Evolutionary conservation across 2,888 invertebrate species (phyloP).

Genomic region (Lagria hirta): DNA sequence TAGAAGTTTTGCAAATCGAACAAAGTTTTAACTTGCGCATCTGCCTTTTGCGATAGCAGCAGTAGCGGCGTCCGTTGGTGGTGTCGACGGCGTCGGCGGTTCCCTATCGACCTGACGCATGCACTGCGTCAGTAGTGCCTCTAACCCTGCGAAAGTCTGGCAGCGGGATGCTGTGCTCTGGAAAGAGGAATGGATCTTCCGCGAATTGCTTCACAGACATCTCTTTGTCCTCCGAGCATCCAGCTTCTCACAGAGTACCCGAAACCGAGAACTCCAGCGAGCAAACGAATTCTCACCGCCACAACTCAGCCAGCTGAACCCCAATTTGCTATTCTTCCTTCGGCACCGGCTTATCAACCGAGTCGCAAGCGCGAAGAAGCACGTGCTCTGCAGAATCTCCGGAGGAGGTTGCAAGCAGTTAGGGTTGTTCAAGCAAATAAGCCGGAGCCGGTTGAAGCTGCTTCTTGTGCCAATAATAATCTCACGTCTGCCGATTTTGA

Average conservation of each 20-base stretch:
- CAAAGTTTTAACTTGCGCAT: no score
- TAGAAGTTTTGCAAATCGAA: no score
- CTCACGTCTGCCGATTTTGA: slow-evolving; percentile 59
- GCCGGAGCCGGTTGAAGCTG: slow-evolving; percentile 48
- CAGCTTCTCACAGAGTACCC: slow-evolving; percentile 41
- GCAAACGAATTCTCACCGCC: slow-evolving; percentile 45
- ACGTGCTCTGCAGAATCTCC: slow-evolving; percentile 67
- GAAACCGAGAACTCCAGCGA: slow-evolving; percentile 42
- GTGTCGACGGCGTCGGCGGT: slow-evolving; percentile 20
- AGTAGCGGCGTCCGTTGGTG: no score
- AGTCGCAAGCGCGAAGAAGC: slow-evolving; percentile 69
- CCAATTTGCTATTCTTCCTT: slow-evolving; percentile 50
- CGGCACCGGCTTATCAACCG: slow-evolving; percentile 61
- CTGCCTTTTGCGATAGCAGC: no score
- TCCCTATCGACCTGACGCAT: slow-evolving; percentile 25
- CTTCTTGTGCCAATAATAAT: slow-evolving; percentile 44
- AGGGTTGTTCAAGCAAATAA: slow-evolving; percentile 59
- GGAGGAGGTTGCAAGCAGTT: slow-evolving; percentile 64
- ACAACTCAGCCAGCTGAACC: slow-evolving; percentile 43
- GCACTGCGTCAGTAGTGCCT: slow-evolving; percentile 25
- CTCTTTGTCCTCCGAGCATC: slow-evolving; percentile 46
- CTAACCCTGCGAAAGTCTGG: slow-evolving; percentile 15
- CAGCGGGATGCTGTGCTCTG: slow-evolving; percentile 44
- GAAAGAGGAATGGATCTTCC: slow-evolving; percentile 51
- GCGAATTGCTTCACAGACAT: slow-evolving; percentile 50